Conservation (phyloP, 2,888 invertebrate genomes). For the Argyresthia goedartella region DNA sequence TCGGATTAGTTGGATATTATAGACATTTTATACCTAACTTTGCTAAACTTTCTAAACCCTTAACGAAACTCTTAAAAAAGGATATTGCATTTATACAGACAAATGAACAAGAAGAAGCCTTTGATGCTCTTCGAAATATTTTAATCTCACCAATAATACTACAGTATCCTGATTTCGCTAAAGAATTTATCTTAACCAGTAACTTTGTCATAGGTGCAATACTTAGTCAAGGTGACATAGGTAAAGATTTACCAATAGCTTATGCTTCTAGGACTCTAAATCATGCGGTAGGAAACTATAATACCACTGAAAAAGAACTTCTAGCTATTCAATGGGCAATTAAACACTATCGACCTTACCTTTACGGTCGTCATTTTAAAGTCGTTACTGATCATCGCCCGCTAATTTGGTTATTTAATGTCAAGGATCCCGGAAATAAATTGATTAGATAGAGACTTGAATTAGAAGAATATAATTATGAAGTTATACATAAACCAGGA, state of each 20-base stretch:
- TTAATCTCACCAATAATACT: slow-evolving; percentile 15
- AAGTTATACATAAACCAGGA: too few relatives aligned
- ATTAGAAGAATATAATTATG: too few relatives aligned
- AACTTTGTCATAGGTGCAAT: slow-evolving; percentile 9
- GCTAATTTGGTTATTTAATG: neutral
- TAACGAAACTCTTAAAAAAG: slow-evolving; percentile 5
- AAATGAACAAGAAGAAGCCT: neutral
- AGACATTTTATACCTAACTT: slow-evolving; percentile 18
- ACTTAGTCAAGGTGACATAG: too few relatives aligned
- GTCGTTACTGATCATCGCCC: neutral
- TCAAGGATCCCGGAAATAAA: neutral
- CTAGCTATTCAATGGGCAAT: slow-evolving; percentile 15
- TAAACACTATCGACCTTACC: slow-evolving; percentile 17
- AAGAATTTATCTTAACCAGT: slow-evolving; percentile 9
- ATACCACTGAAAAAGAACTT: slow-evolving; percentile 16
- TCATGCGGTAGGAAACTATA: slow-evolving; percentile 5
- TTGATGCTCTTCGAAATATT: slow-evolving; percentile 13
- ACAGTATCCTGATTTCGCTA: slow-evolving; percentile 13
- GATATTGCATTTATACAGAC: neutral
- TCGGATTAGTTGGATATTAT: slow-evolving; percentile 26
- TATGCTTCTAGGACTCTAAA: slow-evolving; percentile 5
- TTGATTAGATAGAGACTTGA: too few relatives aligned
- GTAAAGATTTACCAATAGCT: too few relatives aligned
- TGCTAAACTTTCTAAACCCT: too few relatives aligned
- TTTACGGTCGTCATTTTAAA: slow-evolving; percentile 8